Evolutionary conservation across 2,888 invertebrate genomes (phyloP).

Genomic region (Cephus pulcher): DNA sequence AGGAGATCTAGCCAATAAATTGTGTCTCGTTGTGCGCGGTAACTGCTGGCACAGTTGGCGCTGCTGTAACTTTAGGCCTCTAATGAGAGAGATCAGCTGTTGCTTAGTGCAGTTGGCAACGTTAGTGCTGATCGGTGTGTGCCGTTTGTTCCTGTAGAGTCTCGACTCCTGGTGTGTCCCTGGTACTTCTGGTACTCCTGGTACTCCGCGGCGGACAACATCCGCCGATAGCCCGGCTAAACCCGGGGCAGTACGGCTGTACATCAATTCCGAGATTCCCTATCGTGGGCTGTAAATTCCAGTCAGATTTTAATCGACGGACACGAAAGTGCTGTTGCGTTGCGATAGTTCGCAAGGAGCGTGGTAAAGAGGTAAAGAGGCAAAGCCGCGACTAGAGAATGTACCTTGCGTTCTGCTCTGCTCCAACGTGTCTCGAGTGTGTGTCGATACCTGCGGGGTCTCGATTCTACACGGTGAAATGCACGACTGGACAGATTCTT

Average conservation of each 20-base stretch:
- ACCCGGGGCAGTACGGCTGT: conserved; percentile 30
- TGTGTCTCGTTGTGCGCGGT: conserved; percentile 16
- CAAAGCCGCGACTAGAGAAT: conserved; percentile 2
- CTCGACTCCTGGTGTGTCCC: neutral
- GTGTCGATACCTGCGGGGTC: neutral
- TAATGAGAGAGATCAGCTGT: conserved; percentile 32
- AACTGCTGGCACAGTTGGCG: conserved; percentile 9
- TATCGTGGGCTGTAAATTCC: conserved; percentile 42
- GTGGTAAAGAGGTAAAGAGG: neutral
- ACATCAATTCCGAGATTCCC: conserved; percentile 41
- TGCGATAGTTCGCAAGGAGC: conserved; percentile 18
- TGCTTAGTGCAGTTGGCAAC: conserved; percentile 10
- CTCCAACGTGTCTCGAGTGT: neutral
- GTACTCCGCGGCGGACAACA: neutral
- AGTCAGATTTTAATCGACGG: conserved; percentile 41
- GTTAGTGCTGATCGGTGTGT: neutral
- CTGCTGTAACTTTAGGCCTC: conserved; percentile 21
- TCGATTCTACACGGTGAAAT: neutral
- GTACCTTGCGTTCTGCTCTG: neutral
- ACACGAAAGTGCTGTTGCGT: conserved; percentile 28
- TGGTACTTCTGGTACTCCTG: neutral
- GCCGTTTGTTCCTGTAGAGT: neutral
- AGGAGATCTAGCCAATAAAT: conserved; percentile 26
- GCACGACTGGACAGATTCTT: neutral
- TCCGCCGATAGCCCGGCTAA: neutral